These are phyloP conservation scores for Oreortyx pictus DNA, from an alignment of 2,797 vertebrate genomes.

Conservation along the genomic window DNA sequence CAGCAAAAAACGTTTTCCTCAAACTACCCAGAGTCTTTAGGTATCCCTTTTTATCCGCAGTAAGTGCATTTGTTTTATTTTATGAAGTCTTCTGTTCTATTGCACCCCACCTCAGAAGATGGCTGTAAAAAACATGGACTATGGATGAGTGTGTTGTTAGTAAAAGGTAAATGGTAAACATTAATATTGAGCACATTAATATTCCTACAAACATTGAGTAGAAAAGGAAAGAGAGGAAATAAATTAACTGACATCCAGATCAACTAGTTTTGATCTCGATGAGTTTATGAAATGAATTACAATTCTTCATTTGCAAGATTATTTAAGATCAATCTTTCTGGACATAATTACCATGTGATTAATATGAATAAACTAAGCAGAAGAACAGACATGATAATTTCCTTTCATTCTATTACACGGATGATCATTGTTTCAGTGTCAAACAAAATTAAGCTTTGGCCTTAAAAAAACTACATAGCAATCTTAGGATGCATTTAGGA, in stretches of 20 bases:
- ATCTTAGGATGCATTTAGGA: constrained; percentile 49
- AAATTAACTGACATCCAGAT: constrained; percentile 64
- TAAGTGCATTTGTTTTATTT: constrained; percentile 56
- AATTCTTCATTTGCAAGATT: constrained; percentile 67
- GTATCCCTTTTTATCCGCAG: background rate
- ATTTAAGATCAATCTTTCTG: constrained; percentile 69
- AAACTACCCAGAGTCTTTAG: background rate
- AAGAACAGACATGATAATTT: constrained; percentile 61
- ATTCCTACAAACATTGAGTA: background rate
- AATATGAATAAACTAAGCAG: constrained; percentile 70
- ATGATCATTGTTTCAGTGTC: constrained; percentile 66
- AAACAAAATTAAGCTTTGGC: constrained; percentile 64
- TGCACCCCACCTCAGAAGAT: background rate
- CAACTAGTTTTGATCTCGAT: constrained; percentile 57
- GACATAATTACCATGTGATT: constrained; percentile 65
- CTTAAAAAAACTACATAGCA: constrained; percentile 60
- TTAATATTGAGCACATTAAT: background rate
- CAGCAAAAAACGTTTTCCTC: constrained; percentile 23
- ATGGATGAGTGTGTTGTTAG: background rate
- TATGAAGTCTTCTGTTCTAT: constrained; percentile 30
- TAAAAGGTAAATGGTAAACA: background rate
- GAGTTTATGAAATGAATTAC: constrained; percentile 62
- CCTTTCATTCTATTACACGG: constrained; percentile 58
- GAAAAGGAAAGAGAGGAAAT: constrained; percentile 51
- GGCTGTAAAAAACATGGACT: background rate